Evolutionary conservation across 2,888 invertebrate genomes (phyloP).

Genomic region (Orthonevra nobilis): DNA sequence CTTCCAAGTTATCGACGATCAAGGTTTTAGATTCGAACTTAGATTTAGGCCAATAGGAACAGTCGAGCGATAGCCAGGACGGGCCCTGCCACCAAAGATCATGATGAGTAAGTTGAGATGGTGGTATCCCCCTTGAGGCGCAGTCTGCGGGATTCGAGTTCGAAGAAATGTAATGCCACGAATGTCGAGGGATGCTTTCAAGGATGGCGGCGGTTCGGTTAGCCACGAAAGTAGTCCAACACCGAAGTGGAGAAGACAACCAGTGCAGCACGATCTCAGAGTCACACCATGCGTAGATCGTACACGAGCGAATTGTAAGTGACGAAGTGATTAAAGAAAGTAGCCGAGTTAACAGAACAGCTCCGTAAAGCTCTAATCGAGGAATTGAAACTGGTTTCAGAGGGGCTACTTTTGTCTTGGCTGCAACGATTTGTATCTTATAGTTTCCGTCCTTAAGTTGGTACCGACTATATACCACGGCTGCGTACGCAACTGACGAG

Average conservation of each 20-base stretch:
- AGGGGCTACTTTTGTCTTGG: neutral
- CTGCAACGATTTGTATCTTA: neutral
- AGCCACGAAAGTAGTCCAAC: slow-evolving; percentile 50
- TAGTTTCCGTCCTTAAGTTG: neutral
- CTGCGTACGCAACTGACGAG: slow-evolving; percentile 11
- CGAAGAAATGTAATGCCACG: too few relatives aligned
- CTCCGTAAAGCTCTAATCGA: slow-evolving; percentile 41
- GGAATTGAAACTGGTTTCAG: slow-evolving; percentile 12
- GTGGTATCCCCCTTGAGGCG: too few relatives aligned
- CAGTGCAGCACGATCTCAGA: slow-evolving; percentile 73
- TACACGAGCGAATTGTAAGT: neutral
- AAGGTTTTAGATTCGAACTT: too few relatives aligned
- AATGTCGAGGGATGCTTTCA: too few relatives aligned
- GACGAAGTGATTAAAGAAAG: slow-evolving; percentile 25
- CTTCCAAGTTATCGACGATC: too few relatives aligned
- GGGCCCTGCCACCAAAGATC: too few relatives aligned
- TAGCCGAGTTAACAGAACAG: slow-evolving; percentile 10
- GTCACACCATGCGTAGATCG: slow-evolving; percentile 65
- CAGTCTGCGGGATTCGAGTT: too few relatives aligned
- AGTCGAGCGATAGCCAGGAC: too few relatives aligned
- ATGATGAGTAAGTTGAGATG: too few relatives aligned
- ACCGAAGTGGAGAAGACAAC: slow-evolving; percentile 65
- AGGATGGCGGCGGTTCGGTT: too few relatives aligned
- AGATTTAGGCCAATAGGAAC: too few relatives aligned
- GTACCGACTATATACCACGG: slow-evolving; percentile 24